Evolutionary conservation across 2,797 vertebrate genomes (phyloP), one percentile per base, ranked within the genome.

Genomic region (Leuciscus waleckii): DNA sequence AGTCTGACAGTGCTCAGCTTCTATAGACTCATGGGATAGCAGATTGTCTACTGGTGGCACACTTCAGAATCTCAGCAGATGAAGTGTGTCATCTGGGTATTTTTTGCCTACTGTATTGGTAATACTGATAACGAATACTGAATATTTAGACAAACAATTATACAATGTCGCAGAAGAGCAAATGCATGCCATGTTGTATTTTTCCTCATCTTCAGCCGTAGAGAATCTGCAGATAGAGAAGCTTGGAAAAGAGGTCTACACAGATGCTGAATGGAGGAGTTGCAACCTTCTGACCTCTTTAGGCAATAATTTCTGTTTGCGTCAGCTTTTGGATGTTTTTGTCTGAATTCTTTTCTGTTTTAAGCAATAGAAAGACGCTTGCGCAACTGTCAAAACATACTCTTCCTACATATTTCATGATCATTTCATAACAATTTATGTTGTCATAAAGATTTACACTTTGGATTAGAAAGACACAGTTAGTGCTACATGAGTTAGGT

Each of bases 281-380:
- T 76, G 21, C 76, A 83, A 29, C 23, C 23, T 51, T 51, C 32
- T 75, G 26, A 51, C 32, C 6, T 75, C 58, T 74, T 23, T 32
- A 10, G 56, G 37, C 43, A 76, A 65, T 39, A 2, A n/a, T 17
- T 51, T 83, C 9, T 67, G 56, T 74, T 70, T 63, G 19, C 19
- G 41, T 83, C 58, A 41, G 43, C 58, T 6, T 65, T 67, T 83
- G 23, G 32, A n/a, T 82, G 69, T 65, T 83, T 83, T 75, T 75
- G 71, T 49, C 58, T 83, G 81, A 51, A 67, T 51, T 75, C 58
- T 76, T 51, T 63, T 65, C 23, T 51, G 71, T 65, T 83, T 65
- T 54, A 67, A 37, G 58, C 7, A 16, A 46, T 23, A 35, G 63
- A 71, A 74, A 83, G 9, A 67, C 14, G 21, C 13, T 74, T 51